phyloP scores from a whole-genome alignment of 2,797 vertebrate genomes.

The Coregonus ussuriensis region DNA sequence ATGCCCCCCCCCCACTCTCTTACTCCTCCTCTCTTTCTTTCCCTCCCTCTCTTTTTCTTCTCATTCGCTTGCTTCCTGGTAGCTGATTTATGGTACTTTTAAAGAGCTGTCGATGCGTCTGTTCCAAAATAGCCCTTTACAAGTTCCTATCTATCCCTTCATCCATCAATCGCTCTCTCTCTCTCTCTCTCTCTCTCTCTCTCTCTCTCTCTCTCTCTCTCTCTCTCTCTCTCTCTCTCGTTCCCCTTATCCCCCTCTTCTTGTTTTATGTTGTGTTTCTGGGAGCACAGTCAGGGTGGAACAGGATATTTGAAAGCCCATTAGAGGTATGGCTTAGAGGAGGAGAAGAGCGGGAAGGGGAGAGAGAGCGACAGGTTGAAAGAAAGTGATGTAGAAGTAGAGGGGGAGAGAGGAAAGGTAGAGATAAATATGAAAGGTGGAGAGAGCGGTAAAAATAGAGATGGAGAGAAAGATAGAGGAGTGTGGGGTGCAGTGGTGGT shows the following conservation, averaged over 20 bases:
- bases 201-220: not conserved
- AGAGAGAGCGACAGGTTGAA: not conserved
- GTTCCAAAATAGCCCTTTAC: constrained; percentile 40
- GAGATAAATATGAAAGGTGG: not conserved
- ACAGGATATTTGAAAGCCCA: constrained; percentile 12
- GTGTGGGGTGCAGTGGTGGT: constrained; percentile 46
- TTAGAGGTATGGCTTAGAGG: not conserved
- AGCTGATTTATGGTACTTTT: constrained; percentile 67
- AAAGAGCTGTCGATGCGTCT: constrained; percentile 38
- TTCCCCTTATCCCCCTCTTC: too few species aligned
- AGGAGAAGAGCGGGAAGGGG: not conserved
- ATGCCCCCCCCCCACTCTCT: constrained; percentile 41
- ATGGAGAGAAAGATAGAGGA: constrained; percentile 7
- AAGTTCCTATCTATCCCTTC: constrained; percentile 30
- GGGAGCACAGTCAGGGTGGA: not conserved
- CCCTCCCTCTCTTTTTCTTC: not conserved
- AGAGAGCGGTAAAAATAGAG: not conserved
- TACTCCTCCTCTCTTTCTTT: not conserved
- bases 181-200: not conserved
- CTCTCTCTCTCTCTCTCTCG: not conserved
- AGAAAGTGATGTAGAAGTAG: not conserved
- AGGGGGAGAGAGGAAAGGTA: constrained; percentile 2
- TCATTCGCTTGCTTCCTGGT: constrained; percentile 45
- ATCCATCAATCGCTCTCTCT: constrained; percentile 6
- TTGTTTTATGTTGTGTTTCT: not conserved